Evolutionary conservation across 2,113 vertebrate genomes (phyloP).

Genomic region (Petrocephalus microphthalmus): DNA sequence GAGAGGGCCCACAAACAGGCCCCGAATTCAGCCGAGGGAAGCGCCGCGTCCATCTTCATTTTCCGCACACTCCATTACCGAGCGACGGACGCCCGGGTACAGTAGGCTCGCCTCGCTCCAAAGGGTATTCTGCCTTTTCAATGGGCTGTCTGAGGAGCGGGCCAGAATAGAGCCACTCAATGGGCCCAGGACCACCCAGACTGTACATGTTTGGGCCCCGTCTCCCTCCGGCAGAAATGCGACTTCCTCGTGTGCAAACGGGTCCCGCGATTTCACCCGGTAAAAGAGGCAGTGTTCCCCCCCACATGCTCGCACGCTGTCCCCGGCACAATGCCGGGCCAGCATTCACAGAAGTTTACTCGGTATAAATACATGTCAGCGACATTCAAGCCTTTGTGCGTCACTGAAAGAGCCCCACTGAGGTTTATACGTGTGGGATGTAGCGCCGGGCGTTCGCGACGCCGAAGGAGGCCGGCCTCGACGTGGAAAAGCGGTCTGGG

Average conservation of each 20-base stretch:
- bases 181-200: slow-evolving; percentile 11
- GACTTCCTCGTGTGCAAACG: neutral
- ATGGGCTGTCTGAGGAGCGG: slow-evolving; percentile 9
- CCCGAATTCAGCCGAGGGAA: slow-evolving; percentile 21
- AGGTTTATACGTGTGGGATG: slow-evolving; percentile 7
- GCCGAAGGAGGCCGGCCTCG: neutral
- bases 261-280: neutral
- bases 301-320: neutral
- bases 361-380: neutral
- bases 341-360: neutral
- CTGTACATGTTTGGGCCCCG: neutral
- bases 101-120: neutral
- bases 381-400: neutral
- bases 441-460: neutral
- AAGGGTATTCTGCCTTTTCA: slow-evolving; percentile 16
- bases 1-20: slow-evolving; percentile 18
- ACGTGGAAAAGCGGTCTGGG: neutral
- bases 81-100: slow-evolving; percentile 10
- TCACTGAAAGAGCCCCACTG: neutral
- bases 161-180: slow-evolving; percentile 17
- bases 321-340: neutral
- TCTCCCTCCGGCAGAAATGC: neutral
- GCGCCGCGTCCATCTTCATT: slow-evolving; percentile 21
- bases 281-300: neutral
- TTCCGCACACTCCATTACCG: slow-evolving; percentile 23